Evolutionary conservation across 2,797 vertebrate genomes (phyloP).

Genomic region (Euthynnus affinis): DNA sequence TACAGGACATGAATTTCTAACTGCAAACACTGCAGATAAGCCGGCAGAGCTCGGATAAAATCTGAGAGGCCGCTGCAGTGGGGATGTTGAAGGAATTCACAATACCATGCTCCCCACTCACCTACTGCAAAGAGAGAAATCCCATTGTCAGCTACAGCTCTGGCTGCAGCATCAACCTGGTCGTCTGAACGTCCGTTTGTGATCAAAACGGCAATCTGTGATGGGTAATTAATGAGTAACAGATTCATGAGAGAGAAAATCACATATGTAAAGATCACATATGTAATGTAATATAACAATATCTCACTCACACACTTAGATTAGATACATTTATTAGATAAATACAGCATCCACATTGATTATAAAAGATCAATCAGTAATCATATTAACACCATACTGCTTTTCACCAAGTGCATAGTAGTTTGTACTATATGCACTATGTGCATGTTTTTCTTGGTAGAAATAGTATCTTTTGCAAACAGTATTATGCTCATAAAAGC

Average conservation of each 20-base stretch:
- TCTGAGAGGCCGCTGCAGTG: constrained; percentile 61
- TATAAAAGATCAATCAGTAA: not conserved
- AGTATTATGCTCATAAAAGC: constrained; percentile 27
- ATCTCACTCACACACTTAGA: too few species aligned
- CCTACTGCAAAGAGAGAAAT: constrained; percentile 92
- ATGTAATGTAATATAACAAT: not conserved
- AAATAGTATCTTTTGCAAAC: constrained; percentile 29
- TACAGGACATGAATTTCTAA: constrained; percentile 69
- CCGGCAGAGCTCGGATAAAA: constrained; percentile 57
- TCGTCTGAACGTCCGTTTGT: constrained; percentile 88
- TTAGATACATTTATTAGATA: not conserved
- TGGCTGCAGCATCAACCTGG: constrained; percentile 81
- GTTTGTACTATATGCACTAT: too few species aligned
- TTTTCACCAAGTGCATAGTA: too few species aligned
- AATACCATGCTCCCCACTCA: constrained; percentile 76
- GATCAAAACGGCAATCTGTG: constrained; percentile 88
- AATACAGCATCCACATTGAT: not conserved
- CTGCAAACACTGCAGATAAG: constrained; percentile 70
- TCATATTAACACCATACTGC: not conserved
- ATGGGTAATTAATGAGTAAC: not conserved
- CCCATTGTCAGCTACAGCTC: constrained; percentile 83
- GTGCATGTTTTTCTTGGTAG: not conserved
- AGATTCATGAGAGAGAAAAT: constrained; percentile 8
- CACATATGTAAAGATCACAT: not conserved
- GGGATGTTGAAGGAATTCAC: constrained; percentile 67